Base-by-base conservation (phyloP, 2,888 invertebrate genomes). In the Folsomia manolachei region DNA sequence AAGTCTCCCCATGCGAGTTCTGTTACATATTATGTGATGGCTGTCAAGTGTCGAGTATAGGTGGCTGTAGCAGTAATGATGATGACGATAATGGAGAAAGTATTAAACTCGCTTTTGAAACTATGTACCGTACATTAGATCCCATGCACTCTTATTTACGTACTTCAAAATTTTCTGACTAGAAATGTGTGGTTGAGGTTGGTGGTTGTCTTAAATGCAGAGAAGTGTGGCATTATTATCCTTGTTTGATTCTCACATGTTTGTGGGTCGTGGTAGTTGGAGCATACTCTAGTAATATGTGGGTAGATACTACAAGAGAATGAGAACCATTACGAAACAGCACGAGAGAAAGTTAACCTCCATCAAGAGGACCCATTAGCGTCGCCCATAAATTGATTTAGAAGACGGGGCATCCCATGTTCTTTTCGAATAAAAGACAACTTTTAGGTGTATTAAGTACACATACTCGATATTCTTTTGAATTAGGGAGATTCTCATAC, bases 331-430 rank as follows among this genome's bases (percentile, higher is more conserved):
- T 56, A 56, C 56, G 18, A n/a, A n/a, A 56, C n/a, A 27, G n/a
- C 65, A 52, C 27, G 51, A 66, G 52, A 51, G 65, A 66, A 66
- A 66, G 65, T 66, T 66, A 66, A 66, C 65, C 65, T 66, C 65
- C 65, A 66, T 66, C 65, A 66, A 56, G 65, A 39, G 19, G 4
- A 51, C 39, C 25, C 65, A 66, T 66, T 66, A 66, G 65, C 65
- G 65, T 66, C 65, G 21, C 23, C 65, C 51, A 52, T 52, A 66
- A 66, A 56, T 39, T 66, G 27, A 39, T 39, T 66, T 66, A 39
- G 51, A 18, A 66, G 21, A 66, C 19, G 65, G 23, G 23, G 19
- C n/a, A 23, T 66, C 65, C 52, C 65, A 66, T 66, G 39, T 24
- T 56, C 18, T 39, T 39, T 39, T n/a, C 51, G 56, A 56, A 56